Base-by-base conservation (phyloP, 1,140 invertebrate species). In the Pseudomyrmex sp. region DNA sequence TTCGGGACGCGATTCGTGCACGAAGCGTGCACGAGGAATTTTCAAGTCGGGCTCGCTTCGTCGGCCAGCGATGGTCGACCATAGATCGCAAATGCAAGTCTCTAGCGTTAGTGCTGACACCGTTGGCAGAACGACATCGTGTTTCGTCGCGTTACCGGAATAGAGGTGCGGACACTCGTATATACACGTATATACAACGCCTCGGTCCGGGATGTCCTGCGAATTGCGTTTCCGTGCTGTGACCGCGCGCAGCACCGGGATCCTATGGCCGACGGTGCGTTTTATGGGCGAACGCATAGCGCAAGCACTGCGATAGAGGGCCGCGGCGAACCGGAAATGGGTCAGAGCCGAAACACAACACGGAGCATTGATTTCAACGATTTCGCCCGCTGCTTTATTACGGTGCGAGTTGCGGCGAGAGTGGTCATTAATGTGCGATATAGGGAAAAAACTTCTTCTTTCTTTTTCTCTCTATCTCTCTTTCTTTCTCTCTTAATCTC, bases 381-480 rank as follows among this genome's bases (percentile, higher is more conserved):
- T 88, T 70, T 5, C 76, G n/a, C 83, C 76, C 61, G 82, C 66
- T 85, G 75, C 54, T 86, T 88, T 88, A 87, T 85, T 68, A 79
- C 13, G 54, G 10, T 62, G 46, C 66, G 54, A 86, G 54, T 48
- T 26, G 18, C 52, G 63, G 5, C 50, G n/a, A 35, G 75, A 56
- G 35, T 70, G 86, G 82, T 88, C 85, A 58, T 88, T 88, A 85
- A 88, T 72, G 82, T 20, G 46, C 65, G 50, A 26, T 15, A 48
- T 46, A 77, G 20, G 20, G 58, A 52, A 87, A 79, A 82, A 85
- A 88, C 48, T 15, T 10, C 26, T 4, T 48, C 26, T n/a, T 20
- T 13, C 13, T 56, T 26, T 44, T 9, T 12, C 0, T 18, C 9
- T 13, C 35, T 2, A 4, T 72, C 2, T 15, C 13, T 35, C 5